Conservation (phyloP, 2,888 invertebrate genomes). For the Spisula subtruncata region DNA sequence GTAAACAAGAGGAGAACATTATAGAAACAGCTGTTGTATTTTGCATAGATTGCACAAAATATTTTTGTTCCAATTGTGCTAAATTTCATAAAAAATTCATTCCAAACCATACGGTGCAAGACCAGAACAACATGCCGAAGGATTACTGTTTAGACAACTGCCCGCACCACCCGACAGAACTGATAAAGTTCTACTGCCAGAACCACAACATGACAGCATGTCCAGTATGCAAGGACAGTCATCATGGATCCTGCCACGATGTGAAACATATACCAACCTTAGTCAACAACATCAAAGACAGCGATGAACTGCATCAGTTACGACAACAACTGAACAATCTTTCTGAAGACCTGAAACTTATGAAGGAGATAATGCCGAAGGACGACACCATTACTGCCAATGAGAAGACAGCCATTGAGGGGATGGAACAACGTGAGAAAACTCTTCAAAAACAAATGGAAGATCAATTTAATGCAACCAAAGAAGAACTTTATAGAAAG, state of each 20-base stretch:
- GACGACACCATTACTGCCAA: not conserved
- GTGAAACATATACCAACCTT: not conserved
- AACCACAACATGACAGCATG: slow-evolving; percentile 1
- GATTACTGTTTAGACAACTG: slow-evolving; percentile 27
- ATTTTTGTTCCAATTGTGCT: slow-evolving; percentile 27
- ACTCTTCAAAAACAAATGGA: slow-evolving; percentile 18
- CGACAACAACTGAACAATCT: not conserved
- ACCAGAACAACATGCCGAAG: not conserved
- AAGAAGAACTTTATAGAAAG: not conserved
- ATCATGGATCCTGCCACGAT: not conserved
- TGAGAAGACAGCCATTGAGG: not conserved
- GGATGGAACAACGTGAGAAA: not conserved
- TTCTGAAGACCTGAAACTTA: not conserved
- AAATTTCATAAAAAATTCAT: not conserved
- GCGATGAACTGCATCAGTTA: not conserved
- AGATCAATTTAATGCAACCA: not conserved
- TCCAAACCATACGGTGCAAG: not conserved
- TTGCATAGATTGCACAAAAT: not conserved
- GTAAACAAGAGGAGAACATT: not conserved
- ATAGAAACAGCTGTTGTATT: not conserved
- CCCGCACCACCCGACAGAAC: not conserved
- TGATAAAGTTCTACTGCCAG: slow-evolving; percentile 24
- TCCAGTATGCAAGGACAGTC: not conserved
- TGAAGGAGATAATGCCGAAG: not conserved
- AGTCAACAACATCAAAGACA: not conserved